Evolutionary conservation across 2,113 vertebrate genomes (phyloP), one percentile per base, ranked within the genome.

Genomic region (Bubo blakistoni): DNA sequence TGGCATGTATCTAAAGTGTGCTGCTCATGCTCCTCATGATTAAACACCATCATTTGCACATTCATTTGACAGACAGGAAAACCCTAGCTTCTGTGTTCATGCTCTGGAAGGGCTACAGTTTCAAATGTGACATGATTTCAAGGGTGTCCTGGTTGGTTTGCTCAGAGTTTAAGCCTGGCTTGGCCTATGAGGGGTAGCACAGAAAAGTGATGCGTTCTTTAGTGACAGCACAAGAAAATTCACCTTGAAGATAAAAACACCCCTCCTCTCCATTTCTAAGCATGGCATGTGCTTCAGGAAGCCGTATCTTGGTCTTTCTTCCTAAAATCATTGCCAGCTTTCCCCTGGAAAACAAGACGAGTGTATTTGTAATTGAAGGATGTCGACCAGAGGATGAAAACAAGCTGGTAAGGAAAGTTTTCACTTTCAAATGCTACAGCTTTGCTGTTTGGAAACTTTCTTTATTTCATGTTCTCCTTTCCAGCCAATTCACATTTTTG

Each of bases 401-500:
- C 77, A 89, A 82, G 54, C 73, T 49, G 44, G 17, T 91, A 58
- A 80, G 61, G 66, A 52, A 84, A 82, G 46, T 72, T 94, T 85
- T 91, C 77, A 52, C 78, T 94, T 94, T 89, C 86, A 91, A 87
- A n/a, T 7, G 22, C 73, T 67, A 38, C 26, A 65, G 84, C 66
- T 91, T 85, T 44, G 62, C 91, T 55, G 17, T 72, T 89, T 87
- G 91, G 95, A 91, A 95, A 77, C 95, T 78, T 79, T 70, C 79
- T 83, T 76, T 90, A 51, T 70, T 80, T 83, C 74, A 70, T 16
- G 74, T 95, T 96, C 74, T 62, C 67, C 22, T 82, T 88, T 58
- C 78, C 62, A 87, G 86, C 71, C 91, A 94, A 82, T 65, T 90
- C 90, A 83, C 76, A 70, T 96, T 91, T 96, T 86, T 91, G 66